Evolutionary conservation across 2,888 invertebrate species (phyloP).

Genomic region (Pristionchus mayeri): DNA sequence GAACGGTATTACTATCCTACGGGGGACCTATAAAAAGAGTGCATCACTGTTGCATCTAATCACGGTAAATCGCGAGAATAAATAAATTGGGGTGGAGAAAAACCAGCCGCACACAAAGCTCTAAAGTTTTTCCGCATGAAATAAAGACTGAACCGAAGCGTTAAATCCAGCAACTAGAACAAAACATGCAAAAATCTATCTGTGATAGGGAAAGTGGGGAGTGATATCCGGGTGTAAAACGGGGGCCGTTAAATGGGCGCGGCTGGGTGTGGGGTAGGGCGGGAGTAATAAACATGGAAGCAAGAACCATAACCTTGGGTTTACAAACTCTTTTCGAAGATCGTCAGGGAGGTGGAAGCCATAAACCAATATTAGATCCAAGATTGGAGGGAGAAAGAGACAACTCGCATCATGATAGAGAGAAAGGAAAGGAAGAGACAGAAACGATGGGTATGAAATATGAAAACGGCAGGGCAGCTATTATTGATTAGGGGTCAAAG

Average conservation of each 20-base stretch:
- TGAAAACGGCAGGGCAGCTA: constrained; percentile 9
- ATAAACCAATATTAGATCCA: neutral
- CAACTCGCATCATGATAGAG: constrained; percentile 20
- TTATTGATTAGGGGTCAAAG: neutral
- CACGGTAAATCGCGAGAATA: neutral
- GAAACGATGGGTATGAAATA: neutral
- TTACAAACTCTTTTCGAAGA: constrained; percentile 26
- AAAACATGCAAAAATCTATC: neutral
- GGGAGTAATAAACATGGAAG: neutral
- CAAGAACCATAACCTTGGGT: constrained; percentile 26
- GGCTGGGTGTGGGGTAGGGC: neutral
- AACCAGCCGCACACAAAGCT: neutral
- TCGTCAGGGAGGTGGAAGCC: neutral
- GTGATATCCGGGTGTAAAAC: neutral
- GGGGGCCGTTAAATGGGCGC: neutral
- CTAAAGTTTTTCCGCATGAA: neutral
- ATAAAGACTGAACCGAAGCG: neutral
- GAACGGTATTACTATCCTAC: neutral
- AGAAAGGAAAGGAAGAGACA: neutral
- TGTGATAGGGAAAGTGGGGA: neutral
- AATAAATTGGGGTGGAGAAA: constrained; percentile 25
- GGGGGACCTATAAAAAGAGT: neutral
- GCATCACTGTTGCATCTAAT: neutral
- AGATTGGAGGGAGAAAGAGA: neutral
- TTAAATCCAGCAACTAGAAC: neutral